Evolutionary conservation across 2,113 vertebrate species (phyloP).

Genomic region (Lepus americanus): DNA sequence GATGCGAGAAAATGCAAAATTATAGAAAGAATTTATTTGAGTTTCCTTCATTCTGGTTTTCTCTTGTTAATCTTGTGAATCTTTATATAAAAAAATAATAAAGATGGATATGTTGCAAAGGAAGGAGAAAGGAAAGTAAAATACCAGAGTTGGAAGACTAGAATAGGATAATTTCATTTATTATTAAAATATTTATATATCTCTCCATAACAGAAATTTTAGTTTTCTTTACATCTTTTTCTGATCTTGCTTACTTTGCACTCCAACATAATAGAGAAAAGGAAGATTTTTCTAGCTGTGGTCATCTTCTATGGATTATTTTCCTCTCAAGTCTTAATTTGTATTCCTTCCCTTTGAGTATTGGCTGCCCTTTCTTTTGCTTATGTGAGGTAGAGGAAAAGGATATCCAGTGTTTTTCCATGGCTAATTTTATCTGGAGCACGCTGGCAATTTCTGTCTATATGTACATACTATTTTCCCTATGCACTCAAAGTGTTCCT

Average conservation of each 20-base stretch:
- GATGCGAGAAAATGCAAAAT: background rate
- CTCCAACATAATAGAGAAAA: background rate
- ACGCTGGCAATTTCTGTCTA: constrained; percentile 21
- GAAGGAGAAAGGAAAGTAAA: background rate
- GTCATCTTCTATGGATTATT: background rate
- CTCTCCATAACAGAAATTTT: constrained; percentile 2
- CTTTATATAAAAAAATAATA: background rate
- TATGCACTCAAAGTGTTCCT: background rate
- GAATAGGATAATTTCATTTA: background rate
- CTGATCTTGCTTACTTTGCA: background rate
- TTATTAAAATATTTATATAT: background rate
- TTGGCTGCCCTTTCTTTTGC: background rate
- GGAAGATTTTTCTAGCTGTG: background rate
- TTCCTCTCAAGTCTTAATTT: background rate
- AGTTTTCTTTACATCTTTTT: background rate
- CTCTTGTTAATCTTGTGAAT: background rate
- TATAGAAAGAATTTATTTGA: background rate
- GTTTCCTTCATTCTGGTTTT: background rate
- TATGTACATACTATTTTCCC: background rate
- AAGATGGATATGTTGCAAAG: background rate
- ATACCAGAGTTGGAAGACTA: background rate
- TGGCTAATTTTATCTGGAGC: background rate
- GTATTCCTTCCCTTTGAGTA: constrained; percentile 9
- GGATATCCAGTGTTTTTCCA: background rate
- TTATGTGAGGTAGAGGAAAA: constrained; percentile 14